Percentiles rank a stretch among this genome's conserved stretches.
phyloP scores from a whole-genome alignment of 2,888 invertebrate genomes.

The Perdita meconis region DNA sequence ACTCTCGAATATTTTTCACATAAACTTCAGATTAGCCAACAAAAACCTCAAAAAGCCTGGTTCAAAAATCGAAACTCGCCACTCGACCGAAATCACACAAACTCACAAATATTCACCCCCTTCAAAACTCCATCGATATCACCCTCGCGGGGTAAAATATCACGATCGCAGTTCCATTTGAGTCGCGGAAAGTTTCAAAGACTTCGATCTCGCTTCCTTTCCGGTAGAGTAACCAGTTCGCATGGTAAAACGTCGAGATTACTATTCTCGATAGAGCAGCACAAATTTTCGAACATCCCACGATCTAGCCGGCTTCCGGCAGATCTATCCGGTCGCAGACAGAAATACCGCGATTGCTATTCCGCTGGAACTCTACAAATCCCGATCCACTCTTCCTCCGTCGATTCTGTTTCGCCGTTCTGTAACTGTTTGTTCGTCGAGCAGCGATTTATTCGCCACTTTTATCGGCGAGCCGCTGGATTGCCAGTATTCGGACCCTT shows the following conservation, averaged over 20 bases:
- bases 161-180: background rate
- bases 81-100: background rate
- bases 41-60: too few relatives aligned
- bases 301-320: background rate
- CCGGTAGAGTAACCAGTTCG: background rate
- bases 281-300: background rate
- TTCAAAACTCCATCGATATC: background rate
- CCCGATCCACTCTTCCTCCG: background rate
- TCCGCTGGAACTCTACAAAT: conserved; percentile 1
- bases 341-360: conserved; percentile 4
- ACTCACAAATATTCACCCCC: background rate
- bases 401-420: background rate
- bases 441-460: background rate
- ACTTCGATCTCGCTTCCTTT: conserved; percentile 1
- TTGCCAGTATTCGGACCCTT: conserved; percentile 9
- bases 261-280: background rate
- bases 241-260: background rate
- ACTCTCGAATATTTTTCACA: too few relatives aligned
- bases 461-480: conserved; percentile 14
- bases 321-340: background rate
- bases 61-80: background rate
- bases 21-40: too few relatives aligned
- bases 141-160: background rate
- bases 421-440: background rate
- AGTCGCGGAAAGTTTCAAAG: conserved; percentile 1